Percentiles rank a stretch among this genome's conserved stretches.
Evolutionary conservation across 1,140 invertebrate species (phyloP).

Genomic region (Papilio aristodemus): DNA sequence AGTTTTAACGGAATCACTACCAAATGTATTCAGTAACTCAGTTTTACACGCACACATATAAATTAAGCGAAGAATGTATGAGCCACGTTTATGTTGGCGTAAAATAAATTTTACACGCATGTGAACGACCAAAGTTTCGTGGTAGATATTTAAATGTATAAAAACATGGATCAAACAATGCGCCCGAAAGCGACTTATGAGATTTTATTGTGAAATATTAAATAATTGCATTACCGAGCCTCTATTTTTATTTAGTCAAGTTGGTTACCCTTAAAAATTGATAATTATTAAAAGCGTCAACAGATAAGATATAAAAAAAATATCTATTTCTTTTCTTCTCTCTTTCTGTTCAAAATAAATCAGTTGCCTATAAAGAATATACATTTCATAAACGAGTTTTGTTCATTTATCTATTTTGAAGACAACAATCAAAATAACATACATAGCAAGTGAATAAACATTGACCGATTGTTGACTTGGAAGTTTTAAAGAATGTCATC

Average conservation of each 20-base stretch:
- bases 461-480: conserved; percentile 31
- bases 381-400: background rate
- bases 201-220: conserved; percentile 52
- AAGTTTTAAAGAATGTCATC: conserved; percentile 28
- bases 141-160: conserved; percentile 33
- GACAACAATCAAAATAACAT: conserved; percentile 13
- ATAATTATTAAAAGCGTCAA: background rate
- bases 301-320: background rate
- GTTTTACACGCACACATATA: conserved; percentile 39
- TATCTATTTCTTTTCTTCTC: background rate
- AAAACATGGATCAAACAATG: conserved; percentile 49
- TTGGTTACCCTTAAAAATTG: conserved; percentile 6
- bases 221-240: conserved; percentile 52
- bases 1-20: conserved; percentile 39
- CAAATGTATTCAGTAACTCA: conserved; percentile 39
- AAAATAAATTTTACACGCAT: conserved; percentile 27
- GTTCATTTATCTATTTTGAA: background rate
- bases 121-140: conserved; percentile 32
- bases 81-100: conserved; percentile 28
- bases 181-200: conserved; percentile 47
- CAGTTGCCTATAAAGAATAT: background rate
- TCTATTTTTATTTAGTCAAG: conserved; percentile 49
- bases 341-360: conserved; percentile 7
- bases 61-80: conserved; percentile 37
- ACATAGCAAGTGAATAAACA: conserved; percentile 29